These are phyloP conservation scores for Acanthornis magna DNA, from an alignment of 2,797 vertebrate genomes.

Conservation along the genomic window DNA sequence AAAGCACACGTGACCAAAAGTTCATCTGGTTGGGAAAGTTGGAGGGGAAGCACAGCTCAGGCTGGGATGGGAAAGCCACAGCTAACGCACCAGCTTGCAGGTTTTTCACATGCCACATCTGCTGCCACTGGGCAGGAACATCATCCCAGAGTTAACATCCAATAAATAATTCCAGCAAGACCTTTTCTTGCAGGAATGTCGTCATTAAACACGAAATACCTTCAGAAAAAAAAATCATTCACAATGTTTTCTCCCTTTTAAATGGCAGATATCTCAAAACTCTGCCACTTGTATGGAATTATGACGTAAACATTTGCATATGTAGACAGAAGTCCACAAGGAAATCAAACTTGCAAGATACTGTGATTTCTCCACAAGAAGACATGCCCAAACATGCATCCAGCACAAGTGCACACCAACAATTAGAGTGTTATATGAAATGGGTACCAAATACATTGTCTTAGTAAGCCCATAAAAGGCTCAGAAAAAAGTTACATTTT, in stretches of 20 bases:
- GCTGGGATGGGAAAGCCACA: not conserved
- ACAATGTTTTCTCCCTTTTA: not conserved
- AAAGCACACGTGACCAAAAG: rapidly evolving
- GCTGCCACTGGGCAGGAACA: not conserved
- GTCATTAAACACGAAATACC: not conserved
- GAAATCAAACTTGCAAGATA: not conserved
- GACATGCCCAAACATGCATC: not conserved
- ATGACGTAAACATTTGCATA: not conserved
- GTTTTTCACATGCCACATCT: not conserved
- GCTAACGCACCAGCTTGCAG: not conserved
- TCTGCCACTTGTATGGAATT: not conserved
- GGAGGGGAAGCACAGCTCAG: not conserved
- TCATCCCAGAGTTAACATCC: not conserved
- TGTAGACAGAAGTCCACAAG: not conserved
- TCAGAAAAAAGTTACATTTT: not conserved
- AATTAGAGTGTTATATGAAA: not conserved
- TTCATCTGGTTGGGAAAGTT: not conserved
- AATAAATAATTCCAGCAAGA: not conserved
- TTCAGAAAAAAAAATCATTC: not conserved
- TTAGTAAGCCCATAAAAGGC: not conserved
- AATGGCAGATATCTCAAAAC: not conserved
- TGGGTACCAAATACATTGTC: not conserved
- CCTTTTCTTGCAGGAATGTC: not conserved
- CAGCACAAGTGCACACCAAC: not conserved
- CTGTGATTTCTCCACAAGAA: not conserved